Evolutionary conservation across 2,113 vertebrate species (phyloP).

Genomic region (Jaculus jaculus): DNA sequence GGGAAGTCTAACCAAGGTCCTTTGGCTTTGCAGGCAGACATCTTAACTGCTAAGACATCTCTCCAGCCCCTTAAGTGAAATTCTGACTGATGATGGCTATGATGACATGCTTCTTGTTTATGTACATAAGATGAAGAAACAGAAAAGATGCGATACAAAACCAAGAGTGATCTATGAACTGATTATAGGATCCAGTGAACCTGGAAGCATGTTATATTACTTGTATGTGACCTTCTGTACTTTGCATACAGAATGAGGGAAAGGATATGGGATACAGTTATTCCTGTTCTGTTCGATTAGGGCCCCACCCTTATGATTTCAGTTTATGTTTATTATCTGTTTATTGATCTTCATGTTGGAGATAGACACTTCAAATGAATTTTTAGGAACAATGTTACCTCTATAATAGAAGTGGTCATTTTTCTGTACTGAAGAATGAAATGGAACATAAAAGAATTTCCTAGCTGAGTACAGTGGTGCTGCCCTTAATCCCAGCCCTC

Average conservation of each 20-base stretch:
- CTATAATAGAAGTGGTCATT: not conserved
- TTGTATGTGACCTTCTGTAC: not conserved
- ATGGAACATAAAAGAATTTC: not conserved
- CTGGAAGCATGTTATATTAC: no score
- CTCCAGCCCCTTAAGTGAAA: conserved; percentile 39
- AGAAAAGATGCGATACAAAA: no score
- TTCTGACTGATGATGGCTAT: not conserved
- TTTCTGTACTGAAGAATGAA: not conserved
- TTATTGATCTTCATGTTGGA: not conserved
- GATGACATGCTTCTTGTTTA: not conserved
- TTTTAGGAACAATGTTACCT: not conserved
- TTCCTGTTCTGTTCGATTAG: not conserved
- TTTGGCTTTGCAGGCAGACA: no score
- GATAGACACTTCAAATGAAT: not conserved
- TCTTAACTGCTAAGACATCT: no score
- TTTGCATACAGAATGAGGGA: conserved; percentile 24
- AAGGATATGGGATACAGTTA: not conserved
- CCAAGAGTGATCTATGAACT: no score
- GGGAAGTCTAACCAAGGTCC: no score
- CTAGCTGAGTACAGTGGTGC: no score
- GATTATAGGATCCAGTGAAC: no score
- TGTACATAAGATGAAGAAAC: not conserved
- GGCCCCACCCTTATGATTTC: not conserved
- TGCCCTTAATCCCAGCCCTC: no score
- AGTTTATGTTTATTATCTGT: not conserved